These are phyloP conservation scores for Halictus ligatus DNA, from an alignment of 2,888 invertebrate genomes.

Conservation along the genomic window DNA sequence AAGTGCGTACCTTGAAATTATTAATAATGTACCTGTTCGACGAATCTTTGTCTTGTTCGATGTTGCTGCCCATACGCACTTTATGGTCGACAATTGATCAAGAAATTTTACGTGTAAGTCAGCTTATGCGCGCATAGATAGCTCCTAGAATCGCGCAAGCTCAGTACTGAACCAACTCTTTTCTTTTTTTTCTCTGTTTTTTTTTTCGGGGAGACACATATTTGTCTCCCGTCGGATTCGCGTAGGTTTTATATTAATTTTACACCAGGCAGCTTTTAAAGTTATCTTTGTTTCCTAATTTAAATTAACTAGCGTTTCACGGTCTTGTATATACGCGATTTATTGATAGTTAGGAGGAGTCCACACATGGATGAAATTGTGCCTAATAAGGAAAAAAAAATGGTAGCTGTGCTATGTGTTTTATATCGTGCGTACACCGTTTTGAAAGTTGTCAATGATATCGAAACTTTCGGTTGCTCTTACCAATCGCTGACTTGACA, in stretches of 20 bases:
- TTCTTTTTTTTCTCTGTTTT: conserved; percentile 13
- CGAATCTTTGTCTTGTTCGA: conserved; percentile 27
- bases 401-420: conserved; percentile 47
- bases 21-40: conserved; percentile 59
- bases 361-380: conserved; percentile 34
- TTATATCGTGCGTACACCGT: conserved; percentile 21
- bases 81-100: conserved; percentile 37
- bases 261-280: conserved; percentile 54
- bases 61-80: conserved; percentile 35
- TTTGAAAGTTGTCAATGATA: conserved; percentile 35
- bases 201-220: background rate
- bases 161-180: conserved; percentile 32
- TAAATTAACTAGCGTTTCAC: conserved; percentile 54
- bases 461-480: conserved; percentile 25
- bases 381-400: conserved; percentile 35
- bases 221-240: background rate
- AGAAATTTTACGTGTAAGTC: conserved; percentile 33
- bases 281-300: conserved; percentile 52
- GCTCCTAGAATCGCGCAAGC: conserved; percentile 2
- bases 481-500: conserved; percentile 1
- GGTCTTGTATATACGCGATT: conserved; percentile 53
- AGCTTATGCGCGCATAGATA: conserved; percentile 7
- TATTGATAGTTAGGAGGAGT: conserved; percentile 35
- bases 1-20: conserved; percentile 52
- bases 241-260: conserved; percentile 44